Evolutionary conservation across 37 sponge, comb jelly and placozoan genomes (phyloP), one percentile per base, ranked within the genome.

Genomic region (Aphrocallistes beatrix): DNA sequence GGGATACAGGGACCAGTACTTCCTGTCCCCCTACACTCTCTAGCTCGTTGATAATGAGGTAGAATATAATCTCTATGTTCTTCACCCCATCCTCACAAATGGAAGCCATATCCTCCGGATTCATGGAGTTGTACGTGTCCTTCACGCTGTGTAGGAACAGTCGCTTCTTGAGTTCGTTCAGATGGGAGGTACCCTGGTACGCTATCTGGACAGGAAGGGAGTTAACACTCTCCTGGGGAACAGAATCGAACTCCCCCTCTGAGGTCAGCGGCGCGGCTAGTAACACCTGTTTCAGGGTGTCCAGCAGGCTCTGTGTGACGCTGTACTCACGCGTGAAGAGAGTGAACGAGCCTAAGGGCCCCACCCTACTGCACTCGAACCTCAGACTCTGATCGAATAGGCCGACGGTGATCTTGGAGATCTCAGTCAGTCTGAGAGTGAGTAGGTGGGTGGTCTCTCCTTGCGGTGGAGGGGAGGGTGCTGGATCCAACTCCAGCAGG

Each of bases 101-200:
- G 25, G 6, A 19, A 3, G 10, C 75, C 21, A 60, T 60, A 3
- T 60, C 75, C 34, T 28, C 75, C n/a, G 21, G 28, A 25, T 13
- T 30, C 75, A 60, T 60, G 10, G 75, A 60, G 34, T 60, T 60
- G 75, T 60, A 60, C 34, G 75, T 60, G 75, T 60, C 75, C 75
- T 60, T 60, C 10, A 60, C 21, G 34, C 75, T 60, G 75, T 60
- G 75, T 13, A 60, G 75, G 75, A 60, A 60, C n/a, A 60, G 75
- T 13, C 8, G 10, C 8, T 30, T 19, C 34, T 60, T 60, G 17
- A 60, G 17, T 3, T 8, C 3, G 17, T 3, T 60, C 25, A 60
- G 25, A 3, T 60, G 75, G 28, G 10, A 19, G 34, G 17, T 60
- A 30, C 75, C 75, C 75, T 60, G 75, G 75, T 60, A 60, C 34